Percentiles rank a stretch among this genome's conserved stretches.
Conservation (phyloP, 2,888 invertebrate genomes). For the Cetonia aurata region DNA sequence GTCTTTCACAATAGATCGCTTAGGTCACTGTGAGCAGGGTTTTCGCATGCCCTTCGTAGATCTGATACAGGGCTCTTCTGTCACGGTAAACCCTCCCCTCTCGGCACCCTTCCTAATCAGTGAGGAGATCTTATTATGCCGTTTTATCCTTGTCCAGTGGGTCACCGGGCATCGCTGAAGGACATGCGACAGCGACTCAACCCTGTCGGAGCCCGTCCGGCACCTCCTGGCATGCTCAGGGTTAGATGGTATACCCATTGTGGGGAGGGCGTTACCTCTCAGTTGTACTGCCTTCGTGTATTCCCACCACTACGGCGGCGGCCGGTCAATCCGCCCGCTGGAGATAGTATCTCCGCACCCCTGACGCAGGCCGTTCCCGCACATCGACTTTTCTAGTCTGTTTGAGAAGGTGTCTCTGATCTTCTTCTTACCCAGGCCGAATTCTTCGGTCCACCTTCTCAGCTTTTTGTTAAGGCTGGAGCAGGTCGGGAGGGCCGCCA, state of each 20-base stretch:
- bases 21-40: no score
- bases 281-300: conserved; percentile 55
- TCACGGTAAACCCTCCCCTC: conserved; percentile 24
- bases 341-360: no score
- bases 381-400: no score
- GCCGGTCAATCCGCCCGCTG: conserved; percentile 44
- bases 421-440: no score
- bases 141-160: conserved; percentile 47
- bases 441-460: no score
- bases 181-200: conserved; percentile 53
- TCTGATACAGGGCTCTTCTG: conserved; percentile 43
- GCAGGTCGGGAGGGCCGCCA: not conserved
- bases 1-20: no score
- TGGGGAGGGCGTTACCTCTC: conserved; percentile 54
- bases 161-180: conserved; percentile 52
- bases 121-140: conserved; percentile 39
- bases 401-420: no score
- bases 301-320: conserved; percentile 52
- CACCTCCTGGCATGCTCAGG: conserved; percentile 52
- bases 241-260: conserved; percentile 56
- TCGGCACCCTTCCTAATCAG: conserved; percentile 4
- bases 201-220: conserved; percentile 50
- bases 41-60: conserved; percentile 30
- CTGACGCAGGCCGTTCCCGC: no score
- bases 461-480: no score